phyloP scores from a whole-genome alignment of 2,888 invertebrate species.

The Phortica magna region DNA sequence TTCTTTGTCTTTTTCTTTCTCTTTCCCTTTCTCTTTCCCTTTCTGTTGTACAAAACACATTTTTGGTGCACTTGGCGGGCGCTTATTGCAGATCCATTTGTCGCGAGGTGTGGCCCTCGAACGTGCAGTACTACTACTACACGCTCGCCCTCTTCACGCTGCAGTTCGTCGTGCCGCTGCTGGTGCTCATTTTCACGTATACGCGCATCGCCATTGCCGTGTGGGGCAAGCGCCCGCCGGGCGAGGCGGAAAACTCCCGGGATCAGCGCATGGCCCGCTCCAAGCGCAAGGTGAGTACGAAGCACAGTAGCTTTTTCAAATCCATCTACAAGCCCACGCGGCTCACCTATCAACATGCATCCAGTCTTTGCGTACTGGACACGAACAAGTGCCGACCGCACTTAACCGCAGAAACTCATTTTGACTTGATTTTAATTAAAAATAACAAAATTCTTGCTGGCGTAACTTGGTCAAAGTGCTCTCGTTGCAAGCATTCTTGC shows the following conservation, averaged over 20 bases:
- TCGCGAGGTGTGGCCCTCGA: slow-evolving; percentile 84
- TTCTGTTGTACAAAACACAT: no score
- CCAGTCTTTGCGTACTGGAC: background rate
- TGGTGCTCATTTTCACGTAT: slow-evolving; percentile 90
- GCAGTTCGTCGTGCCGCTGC: slow-evolving; percentile 90
- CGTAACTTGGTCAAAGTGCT: slow-evolving; percentile 8
- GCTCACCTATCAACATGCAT: no score
- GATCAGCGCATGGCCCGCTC: slow-evolving; percentile 91
- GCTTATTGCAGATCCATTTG: slow-evolving; percentile 82
- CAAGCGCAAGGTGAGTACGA: slow-evolving; percentile 87
- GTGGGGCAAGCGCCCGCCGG: slow-evolving; percentile 92
- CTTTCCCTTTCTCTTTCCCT: background rate
- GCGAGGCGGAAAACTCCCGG: slow-evolving; percentile 90
- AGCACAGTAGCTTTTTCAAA: no score
- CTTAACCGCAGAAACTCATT: slow-evolving; percentile 69
- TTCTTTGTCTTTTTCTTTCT: background rate
- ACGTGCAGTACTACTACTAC: slow-evolving; percentile 84
- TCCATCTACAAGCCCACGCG: no score
- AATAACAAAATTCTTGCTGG: slow-evolving; percentile 8
- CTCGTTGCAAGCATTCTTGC: background rate
- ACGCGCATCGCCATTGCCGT: slow-evolving; percentile 91
- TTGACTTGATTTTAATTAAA: slow-evolving; percentile 37
- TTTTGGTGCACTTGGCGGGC: no score
- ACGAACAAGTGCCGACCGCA: background rate
- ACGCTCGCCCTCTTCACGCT: slow-evolving; percentile 87